phyloP scores from a whole-genome alignment of 23 tunicate species.

The Ascidia mentula region DNA sequence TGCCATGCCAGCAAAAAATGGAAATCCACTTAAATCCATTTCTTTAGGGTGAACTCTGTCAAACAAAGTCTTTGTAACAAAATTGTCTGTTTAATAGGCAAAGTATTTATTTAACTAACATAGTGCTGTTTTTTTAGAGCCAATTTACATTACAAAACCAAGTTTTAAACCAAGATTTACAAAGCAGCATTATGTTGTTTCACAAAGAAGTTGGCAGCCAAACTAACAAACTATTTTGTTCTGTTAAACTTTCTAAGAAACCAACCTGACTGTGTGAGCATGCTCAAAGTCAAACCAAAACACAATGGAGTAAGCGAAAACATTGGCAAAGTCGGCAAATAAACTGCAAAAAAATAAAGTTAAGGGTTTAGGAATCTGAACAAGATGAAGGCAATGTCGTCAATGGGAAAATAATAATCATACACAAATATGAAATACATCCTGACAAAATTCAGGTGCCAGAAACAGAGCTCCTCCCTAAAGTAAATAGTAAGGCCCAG shows the following conservation, averaged over 20 bases:
- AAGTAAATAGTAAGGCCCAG: background rate
- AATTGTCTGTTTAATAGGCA: background rate
- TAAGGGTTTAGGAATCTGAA: no score
- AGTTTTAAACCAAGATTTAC: slow-evolving; percentile 94
- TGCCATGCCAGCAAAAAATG: slow-evolving; percentile 97
- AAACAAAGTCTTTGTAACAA: background rate
- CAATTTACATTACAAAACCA: no score
- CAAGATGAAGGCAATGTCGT: no score
- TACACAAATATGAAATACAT: no score
- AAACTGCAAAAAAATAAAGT: slow-evolving; percentile 59
- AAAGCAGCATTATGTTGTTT: slow-evolving; percentile 78
- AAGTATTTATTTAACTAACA: background rate
- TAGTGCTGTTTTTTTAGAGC: no score
- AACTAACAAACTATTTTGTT: slow-evolving; percentile 63
- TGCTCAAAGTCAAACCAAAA: slow-evolving; percentile 99
- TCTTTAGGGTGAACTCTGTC: slow-evolving; percentile 89
- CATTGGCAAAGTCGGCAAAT: slow-evolving; percentile 94
- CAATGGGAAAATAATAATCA: no score
- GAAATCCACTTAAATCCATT: slow-evolving; percentile 87
- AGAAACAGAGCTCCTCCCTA: background rate
- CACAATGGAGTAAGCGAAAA: slow-evolving; percentile 92
- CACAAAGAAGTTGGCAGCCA: slow-evolving; percentile 78
- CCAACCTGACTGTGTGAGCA: slow-evolving; percentile 71
- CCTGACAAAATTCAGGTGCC: no score
- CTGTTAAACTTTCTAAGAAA: slow-evolving; percentile 63